A percentile compares a stretch with the other conserved stretches of the same genome.
Conservation (phyloP, 2,888 invertebrate genomes). For the Desoria tigrina region DNA sequence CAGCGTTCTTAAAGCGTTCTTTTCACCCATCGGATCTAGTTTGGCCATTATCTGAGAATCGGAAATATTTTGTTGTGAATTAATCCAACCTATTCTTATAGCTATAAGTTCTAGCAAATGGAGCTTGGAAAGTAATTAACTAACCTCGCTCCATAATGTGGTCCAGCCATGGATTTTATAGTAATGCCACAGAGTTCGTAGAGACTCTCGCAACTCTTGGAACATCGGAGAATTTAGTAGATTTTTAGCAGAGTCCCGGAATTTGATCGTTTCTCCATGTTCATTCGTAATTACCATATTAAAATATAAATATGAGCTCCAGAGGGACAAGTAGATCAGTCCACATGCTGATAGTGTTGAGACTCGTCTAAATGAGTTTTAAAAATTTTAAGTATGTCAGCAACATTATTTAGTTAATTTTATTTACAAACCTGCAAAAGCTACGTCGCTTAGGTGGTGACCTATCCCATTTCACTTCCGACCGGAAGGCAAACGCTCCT, state of each 20-base stretch:
- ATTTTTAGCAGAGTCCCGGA: constrained; percentile 83
- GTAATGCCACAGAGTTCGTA: constrained; percentile 74
- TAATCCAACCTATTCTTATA: neutral
- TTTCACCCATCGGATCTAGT: constrained; percentile 82
- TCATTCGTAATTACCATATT: constrained; percentile 82
- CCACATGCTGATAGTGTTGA: constrained; percentile 65
- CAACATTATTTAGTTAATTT: constrained; percentile 6
- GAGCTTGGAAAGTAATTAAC: neutral
- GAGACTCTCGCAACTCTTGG: constrained; percentile 67
- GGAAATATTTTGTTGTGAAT: too few species aligned
- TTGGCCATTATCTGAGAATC: constrained; percentile 43
- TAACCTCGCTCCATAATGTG: constrained; percentile 71
- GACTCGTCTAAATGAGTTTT: constrained; percentile 61
- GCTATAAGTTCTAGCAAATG: neutral
- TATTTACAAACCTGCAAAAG: constrained; percentile 52
- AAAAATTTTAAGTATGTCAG: constrained; percentile 3
- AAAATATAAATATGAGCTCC: constrained; percentile 80
- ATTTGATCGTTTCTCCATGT: constrained; percentile 81
- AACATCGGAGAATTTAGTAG: constrained; percentile 86
- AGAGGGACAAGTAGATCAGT: constrained; percentile 70
- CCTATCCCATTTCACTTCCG: constrained; percentile 77
- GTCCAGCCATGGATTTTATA: constrained; percentile 84
- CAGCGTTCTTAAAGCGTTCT: constrained; percentile 75
- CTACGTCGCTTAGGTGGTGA: constrained; percentile 62
- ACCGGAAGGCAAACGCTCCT: constrained; percentile 71